These are phyloP conservation scores for Azemiops feae DNA, from an alignment of 2,113 vertebrate genomes.

Conservation along the genomic window DNA sequence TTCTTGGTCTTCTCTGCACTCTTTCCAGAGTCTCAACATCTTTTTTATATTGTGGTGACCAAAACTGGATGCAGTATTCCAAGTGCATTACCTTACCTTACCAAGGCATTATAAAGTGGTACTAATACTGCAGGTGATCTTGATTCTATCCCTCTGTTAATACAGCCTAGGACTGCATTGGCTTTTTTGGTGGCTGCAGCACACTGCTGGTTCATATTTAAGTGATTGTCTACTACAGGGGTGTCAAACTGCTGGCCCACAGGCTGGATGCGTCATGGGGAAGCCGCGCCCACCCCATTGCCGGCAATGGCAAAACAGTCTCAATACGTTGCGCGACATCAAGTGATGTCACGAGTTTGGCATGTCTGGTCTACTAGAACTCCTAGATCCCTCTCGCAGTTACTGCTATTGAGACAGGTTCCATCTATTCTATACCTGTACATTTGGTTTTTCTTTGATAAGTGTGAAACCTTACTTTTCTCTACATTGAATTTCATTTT, in stretches of 20 bases:
- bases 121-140: neutral
- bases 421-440: neutral
- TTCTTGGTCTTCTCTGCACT: too few species aligned
- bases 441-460: neutral
- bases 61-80: too few species aligned
- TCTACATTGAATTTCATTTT: neutral
- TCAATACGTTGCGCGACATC: too few species aligned
- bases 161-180: neutral
- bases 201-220: neutral
- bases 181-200: neutral
- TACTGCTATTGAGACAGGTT: neutral
- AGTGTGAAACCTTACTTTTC: neutral
- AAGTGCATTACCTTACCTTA: neutral
- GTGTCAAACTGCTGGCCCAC: too few species aligned
- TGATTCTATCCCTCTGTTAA: neutral
- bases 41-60: too few species aligned
- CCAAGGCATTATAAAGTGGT: neutral
- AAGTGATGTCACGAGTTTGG: too few species aligned
- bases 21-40: too few species aligned
- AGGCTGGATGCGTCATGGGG: too few species aligned
- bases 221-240: neutral
- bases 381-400: neutral
- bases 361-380: neutral
- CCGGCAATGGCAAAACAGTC: too few species aligned
- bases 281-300: too few species aligned